These are phyloP conservation scores for Yasuhikotakia modesta DNA, from an alignment of 2,797 vertebrate genomes.

Conservation along the genomic window DNA sequence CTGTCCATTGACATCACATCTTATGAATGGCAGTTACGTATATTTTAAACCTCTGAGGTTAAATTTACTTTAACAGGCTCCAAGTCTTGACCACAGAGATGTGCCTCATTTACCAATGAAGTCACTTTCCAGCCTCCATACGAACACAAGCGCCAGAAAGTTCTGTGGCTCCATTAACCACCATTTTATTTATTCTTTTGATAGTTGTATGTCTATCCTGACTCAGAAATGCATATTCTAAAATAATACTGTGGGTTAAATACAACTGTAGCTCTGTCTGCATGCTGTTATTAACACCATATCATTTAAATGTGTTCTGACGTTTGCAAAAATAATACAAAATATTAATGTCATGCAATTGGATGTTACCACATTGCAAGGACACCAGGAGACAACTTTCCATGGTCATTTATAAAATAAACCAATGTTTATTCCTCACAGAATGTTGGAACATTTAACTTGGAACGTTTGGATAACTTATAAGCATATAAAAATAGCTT, in stretches of 20 bases:
- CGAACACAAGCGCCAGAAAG: slow-evolving; percentile 32
- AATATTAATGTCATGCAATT: not conserved
- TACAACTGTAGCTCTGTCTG: not conserved
- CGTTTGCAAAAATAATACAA: not conserved
- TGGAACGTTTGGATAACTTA: no score
- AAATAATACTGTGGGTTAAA: not conserved
- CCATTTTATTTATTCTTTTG: not conserved
- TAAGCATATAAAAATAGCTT: no score
- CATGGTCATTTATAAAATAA: slow-evolving; percentile 8
- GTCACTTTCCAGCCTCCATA: slow-evolving; percentile 48
- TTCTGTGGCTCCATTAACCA: slow-evolving; percentile 33
- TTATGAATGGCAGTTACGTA: slow-evolving; percentile 52
- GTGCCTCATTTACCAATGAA: slow-evolving; percentile 56
- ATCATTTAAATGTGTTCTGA: not conserved
- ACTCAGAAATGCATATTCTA: not conserved
- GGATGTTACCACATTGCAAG: not conserved
- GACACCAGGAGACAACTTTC: not conserved
- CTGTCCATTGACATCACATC: slow-evolving; percentile 53
- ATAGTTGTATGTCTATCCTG: not conserved
- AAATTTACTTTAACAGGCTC: slow-evolving; percentile 53
- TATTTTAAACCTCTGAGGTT: slow-evolving; percentile 52
- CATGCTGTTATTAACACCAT: not conserved
- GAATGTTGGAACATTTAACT: no score
- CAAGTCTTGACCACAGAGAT: slow-evolving; percentile 56
- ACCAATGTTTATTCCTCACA: not conserved